A percentile compares a stretch with the other conserved stretches of the same genome.
Evolutionary conservation across 1,140 invertebrate genomes (phyloP).

Genomic region (Bicyclus anynana): DNA sequence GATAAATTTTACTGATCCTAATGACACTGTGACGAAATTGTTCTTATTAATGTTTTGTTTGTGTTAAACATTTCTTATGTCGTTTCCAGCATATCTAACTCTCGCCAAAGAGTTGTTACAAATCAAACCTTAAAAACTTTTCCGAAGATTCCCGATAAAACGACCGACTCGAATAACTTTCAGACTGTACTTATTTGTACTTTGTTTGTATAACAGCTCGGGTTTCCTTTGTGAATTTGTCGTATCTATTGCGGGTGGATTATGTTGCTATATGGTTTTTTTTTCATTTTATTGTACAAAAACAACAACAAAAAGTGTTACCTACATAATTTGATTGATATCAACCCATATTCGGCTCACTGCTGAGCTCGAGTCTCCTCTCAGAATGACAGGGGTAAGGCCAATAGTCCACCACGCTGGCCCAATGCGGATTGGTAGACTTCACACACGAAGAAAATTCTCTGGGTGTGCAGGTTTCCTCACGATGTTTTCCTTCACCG

Average conservation of each 20-base stretch:
- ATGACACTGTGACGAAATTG: neutral
- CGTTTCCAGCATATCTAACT: conserved; percentile 29
- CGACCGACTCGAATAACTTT: conserved; percentile 44
- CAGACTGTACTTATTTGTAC: conserved; percentile 51
- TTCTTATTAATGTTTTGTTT: too few species aligned
- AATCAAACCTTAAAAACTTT: conserved; percentile 68
- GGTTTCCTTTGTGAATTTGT: conserved; percentile 25
- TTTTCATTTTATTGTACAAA: neutral
- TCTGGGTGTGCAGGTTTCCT: too few species aligned
- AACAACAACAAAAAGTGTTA: too few species aligned
- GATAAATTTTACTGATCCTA: too few species aligned
- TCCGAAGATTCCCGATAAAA: conserved; percentile 62
- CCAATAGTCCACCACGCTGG: too few species aligned
- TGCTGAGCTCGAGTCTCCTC: too few species aligned
- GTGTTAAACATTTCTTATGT: neutral
- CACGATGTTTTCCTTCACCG: too few species aligned
- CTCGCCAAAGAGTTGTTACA: conserved; percentile 44
- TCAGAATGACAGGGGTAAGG: too few species aligned
- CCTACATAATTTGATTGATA: too few species aligned
- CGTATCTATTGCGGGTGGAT: conserved; percentile 25
- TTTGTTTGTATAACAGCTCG: conserved; percentile 44
- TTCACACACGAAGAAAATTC: too few species aligned
- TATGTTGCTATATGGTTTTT: conserved; percentile 1
- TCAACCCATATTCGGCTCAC: too few species aligned
- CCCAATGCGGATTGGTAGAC: too few species aligned